Evolutionary conservation across 2,888 invertebrate species (phyloP), one percentile per base, ranked within the genome.

Genomic region (Drosophila borealis): DNA sequence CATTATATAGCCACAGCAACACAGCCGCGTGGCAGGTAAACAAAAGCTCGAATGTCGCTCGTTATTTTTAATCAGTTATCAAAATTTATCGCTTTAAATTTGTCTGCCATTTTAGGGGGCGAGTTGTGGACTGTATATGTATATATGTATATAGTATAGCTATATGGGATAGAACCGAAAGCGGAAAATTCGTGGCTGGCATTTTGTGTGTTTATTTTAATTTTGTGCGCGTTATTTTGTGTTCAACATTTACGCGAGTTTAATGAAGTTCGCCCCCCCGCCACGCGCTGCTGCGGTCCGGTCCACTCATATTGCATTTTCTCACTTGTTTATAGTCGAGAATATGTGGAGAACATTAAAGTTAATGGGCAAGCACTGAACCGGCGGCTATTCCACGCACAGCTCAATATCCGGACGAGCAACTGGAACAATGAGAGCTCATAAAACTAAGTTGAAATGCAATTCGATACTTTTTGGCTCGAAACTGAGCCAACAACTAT

Each of bases 61-160:
- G 80, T 84, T 87, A 81, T 87, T 86, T 89, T 87, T 80, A 87
- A 86, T 87, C 85, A 82, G 81, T 76, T 78, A 87, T 81, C 75
- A 84, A 84, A 89, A 81, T 86, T 84, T 89, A 84, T 89, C 51
- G 75, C 70, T 73, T 70, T 36, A 82, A 84, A 85, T 84, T 88
- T 84, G 82, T 80, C 66, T 67, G 65, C 50, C 62, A 45, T 37
- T 55, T 50, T 13, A 14, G 11, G 14, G 37, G 46, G 19, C 21
- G 21, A 44, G 54, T 6, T 17, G 10, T 10, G 33, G 17, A 39
- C 45, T 25, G 11, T 10, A 8, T 8, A 41, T 41, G 41, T 13
- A 19, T n/a, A n/a, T n/a, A n/a, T n/a, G 1, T 8, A 36, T 36
- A 44, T 10, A 36, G 4, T 36, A 55, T 10, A 36, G 4, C 34